Evolutionary conservation across 2,113 vertebrate genomes (phyloP), one percentile per base, ranked within the genome.

Genomic region (Tachycineta bicolor): DNA sequence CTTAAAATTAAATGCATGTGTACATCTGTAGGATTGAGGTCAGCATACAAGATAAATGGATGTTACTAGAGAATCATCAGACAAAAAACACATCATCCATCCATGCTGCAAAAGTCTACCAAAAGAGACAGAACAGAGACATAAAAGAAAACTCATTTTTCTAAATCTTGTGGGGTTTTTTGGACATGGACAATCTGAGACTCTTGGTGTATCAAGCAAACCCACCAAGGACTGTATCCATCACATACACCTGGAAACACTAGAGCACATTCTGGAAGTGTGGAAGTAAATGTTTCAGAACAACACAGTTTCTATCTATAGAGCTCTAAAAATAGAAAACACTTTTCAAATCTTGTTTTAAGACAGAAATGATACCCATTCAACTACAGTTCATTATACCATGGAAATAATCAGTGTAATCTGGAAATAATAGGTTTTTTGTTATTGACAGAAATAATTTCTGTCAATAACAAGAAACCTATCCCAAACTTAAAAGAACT

Each of bases 1-100:
- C 79, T 95, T 87, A 46, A 96, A 96, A 96, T 95, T 78, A 93
- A 94, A 94, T 17, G 59, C 93, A 95, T 17, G 73, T 94, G 90
- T 89, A 88, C 85, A 89, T 93, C 94, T 90, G 92, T 56, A 92
- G 62, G 73, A 78, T 22, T 87, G 83, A 93, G 83, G 83, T 44
- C 76, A 79, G 71, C 55, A 70, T 74, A 77, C 62, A 71, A 93
- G 88, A 95, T 65, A 83, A 94, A 96, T 93, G 69, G 68, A 83
- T 90, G 79, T 86, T 94, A 65, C 60, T 78, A 52, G 76, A 71
- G 82, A 87, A 89, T 89, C 76, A 50, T 90, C 80, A 92, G 93
- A 80, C 74, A 69, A 67, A 83, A 87, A 75, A 11, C 68, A 93
- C 90, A 84, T 96, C 15, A 96, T 96, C 94, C 78, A 94, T 96